Evolutionary conservation across 2,113 vertebrate species (phyloP).

Genomic region (Crotalus viridis): DNA sequence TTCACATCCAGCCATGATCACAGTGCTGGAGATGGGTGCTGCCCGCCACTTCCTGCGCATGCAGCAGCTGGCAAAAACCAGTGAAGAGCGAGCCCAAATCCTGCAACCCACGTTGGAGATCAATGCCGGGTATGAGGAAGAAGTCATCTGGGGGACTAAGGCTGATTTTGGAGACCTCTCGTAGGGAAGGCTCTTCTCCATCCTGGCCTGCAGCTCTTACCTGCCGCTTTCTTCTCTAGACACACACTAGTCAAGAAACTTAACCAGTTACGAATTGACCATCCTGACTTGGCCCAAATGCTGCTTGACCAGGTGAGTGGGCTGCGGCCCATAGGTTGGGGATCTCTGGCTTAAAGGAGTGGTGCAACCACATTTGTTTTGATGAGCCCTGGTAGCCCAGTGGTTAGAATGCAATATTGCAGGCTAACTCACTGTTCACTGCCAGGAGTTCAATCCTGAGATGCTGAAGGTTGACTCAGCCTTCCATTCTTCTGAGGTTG

Average conservation of each 20-base stretch:
- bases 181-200: background rate
- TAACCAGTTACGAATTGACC: constrained; percentile 73
- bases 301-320: constrained; percentile 87
- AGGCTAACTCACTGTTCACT: background rate
- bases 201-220: background rate
- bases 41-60: constrained; percentile 96
- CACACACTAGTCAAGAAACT: constrained; percentile 91
- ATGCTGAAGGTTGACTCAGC: too few relatives aligned
- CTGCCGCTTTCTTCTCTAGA: constrained; percentile 59
- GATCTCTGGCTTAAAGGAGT: background rate
- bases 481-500: too few relatives aligned
- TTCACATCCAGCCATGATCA: constrained; percentile 96
- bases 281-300: constrained; percentile 86
- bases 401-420: background rate
- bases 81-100: constrained; percentile 90
- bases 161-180: background rate
- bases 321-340: too few relatives aligned
- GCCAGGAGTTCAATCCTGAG: too few relatives aligned
- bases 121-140: constrained; percentile 80
- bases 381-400: background rate
- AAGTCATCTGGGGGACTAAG: background rate
- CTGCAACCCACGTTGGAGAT: constrained; percentile 96
- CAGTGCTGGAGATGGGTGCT: constrained; percentile 96
- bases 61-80: constrained; percentile 88
- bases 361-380: background rate